Evolutionary conservation across 2,797 vertebrate genomes (phyloP).

Genomic region (Masticophis lateralis): DNA sequence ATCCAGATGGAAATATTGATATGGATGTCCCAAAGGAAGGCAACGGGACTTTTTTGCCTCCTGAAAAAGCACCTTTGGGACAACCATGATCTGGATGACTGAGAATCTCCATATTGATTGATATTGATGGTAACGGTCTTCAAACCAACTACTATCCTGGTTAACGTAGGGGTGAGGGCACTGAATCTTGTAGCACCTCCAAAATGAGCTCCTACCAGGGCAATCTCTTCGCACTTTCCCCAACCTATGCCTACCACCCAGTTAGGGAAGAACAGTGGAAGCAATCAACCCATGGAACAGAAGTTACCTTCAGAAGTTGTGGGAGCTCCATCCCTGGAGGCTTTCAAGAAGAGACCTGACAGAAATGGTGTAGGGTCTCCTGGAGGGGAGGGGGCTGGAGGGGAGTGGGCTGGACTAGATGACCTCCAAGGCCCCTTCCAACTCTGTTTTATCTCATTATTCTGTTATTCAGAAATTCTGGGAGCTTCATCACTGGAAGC

Average conservation of each 20-base stretch:
- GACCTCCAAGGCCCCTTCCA: no score
- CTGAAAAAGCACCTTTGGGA: background rate
- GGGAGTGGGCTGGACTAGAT: no score
- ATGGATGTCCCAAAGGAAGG: background rate
- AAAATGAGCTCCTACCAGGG: background rate
- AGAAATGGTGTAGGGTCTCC: no score
- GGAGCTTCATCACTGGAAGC: no score
- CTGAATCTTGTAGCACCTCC: background rate
- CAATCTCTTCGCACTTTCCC: background rate
- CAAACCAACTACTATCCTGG: background rate
- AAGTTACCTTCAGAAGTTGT: no score
- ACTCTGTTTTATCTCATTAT: no score
- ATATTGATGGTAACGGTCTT: background rate
- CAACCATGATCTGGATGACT: background rate
- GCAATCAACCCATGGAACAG: no score
- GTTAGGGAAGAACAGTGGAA: background rate
- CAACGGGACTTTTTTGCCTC: background rate
- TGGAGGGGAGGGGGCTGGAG: no score
- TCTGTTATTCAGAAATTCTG: no score
- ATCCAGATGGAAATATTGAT: background rate
- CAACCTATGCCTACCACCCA: background rate
- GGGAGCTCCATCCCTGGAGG: no score
- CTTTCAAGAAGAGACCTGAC: no score
- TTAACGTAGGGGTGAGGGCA: background rate
- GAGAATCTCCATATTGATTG: background rate